Evolutionary conservation across 1,140 invertebrate genomes (phyloP), one percentile per base, ranked within the genome.

Genomic region (Calycopis cecrops): DNA sequence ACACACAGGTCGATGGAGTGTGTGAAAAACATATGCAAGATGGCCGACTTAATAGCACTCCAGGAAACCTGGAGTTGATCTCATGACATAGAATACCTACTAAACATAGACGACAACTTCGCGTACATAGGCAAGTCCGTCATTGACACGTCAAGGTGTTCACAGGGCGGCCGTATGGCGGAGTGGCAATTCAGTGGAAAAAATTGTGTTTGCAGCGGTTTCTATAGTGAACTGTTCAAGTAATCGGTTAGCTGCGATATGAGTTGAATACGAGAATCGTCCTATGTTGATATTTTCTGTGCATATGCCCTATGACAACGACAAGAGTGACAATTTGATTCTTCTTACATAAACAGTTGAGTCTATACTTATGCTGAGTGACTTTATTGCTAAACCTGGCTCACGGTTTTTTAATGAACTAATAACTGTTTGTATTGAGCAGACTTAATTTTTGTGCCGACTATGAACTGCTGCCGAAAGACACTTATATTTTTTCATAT

Each of bases 361-460:
- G 37, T 38, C 2, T 38, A 8, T 38, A 38, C 37, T 38, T 38
- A n/a, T 38, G 37, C 9, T 38, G 37, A 8, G 37, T 2, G 37
- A 38, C 37, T 38, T 38, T 38, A 38, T n/a, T 4, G 37, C 9
- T 38, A 9, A 38, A 3, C 37, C 37, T 9, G 37, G 37, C 37
- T 38, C 37, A 8, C 37, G 37, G 37, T 38, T 38, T 38, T 38
- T 38, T 38, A 38, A 38, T 38, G 37, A 38, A 38, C 37, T 38
- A 38, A 38, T 38, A 38, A 9, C 2, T 38, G 37, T 38, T 38
- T 38, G 37, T 38, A 38, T 3, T 38, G 37, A 38, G 37, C 37
- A 9, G 37, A 38, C 10, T 38, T 38, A 8, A 8, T 38, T 38
- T n/a, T 9, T 38, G 21, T 6, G 2, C 21, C 21, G 21, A 38